A percentile compares a stretch with the other conserved stretches of the same genome.
Evolutionary conservation across 2,797 vertebrate genomes (phyloP).

Genomic region (Hyperoplus immaculatus): DNA sequence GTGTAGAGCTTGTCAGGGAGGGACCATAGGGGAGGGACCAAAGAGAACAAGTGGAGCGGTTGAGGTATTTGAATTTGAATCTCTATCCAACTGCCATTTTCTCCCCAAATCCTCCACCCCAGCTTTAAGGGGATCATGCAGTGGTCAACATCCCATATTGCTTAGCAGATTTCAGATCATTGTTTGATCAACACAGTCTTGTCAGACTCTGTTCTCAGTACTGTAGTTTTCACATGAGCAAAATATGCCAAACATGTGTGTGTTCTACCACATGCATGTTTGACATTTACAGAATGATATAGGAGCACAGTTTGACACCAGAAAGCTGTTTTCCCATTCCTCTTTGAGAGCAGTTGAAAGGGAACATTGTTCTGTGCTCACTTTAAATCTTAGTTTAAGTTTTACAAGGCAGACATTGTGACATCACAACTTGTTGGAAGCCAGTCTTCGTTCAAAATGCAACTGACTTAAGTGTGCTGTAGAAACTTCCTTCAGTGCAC

Average conservation of each 20-base stretch:
- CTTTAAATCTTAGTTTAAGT: not conserved
- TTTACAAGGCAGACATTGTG: not conserved
- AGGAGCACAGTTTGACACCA: not conserved
- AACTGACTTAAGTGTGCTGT: not conserved
- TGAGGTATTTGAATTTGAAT: no score
- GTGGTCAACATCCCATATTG: slow-evolving; percentile 15
- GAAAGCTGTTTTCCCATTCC: not conserved
- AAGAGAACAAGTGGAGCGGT: no score
- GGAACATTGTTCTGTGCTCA: no score
- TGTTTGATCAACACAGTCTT: not conserved
- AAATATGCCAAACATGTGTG: not conserved
- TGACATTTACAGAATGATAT: not conserved
- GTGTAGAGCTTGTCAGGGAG: no score
- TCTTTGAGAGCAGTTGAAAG: not conserved
- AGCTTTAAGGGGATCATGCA: not conserved
- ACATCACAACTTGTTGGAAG: not conserved
- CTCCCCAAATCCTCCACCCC: no score
- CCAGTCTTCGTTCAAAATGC: not conserved
- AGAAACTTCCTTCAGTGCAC: not conserved
- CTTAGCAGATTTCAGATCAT: not conserved
- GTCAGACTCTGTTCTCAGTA: not conserved
- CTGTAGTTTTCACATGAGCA: not conserved
- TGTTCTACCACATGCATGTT: not conserved
- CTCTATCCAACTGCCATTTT: no score
- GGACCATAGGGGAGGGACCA: no score